A percentile compares a stretch with the other conserved stretches of the same genome.
These are phyloP conservation scores for Belgica antarctica DNA, from an alignment of 2,888 invertebrate genomes.

Conservation along the genomic window DNA sequence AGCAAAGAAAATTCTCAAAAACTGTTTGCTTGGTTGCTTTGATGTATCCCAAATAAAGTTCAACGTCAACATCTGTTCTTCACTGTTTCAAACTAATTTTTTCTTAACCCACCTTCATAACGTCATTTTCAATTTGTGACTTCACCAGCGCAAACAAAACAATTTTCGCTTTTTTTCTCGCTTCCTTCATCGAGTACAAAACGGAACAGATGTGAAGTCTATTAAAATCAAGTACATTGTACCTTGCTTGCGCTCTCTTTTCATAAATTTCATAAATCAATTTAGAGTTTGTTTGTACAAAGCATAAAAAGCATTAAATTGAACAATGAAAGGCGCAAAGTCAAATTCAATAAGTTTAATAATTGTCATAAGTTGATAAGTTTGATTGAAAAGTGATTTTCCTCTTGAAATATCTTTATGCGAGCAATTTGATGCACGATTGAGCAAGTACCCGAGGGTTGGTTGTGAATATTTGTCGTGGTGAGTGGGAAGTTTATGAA, in stretches of 20 bases:
- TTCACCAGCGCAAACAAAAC: no score
- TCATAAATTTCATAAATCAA: conserved; percentile 40
- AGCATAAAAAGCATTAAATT: no score
- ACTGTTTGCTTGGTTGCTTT: no score
- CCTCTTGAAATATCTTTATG: conserved; percentile 19
- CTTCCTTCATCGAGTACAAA: not conserved
- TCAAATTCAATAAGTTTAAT: conserved; percentile 44
- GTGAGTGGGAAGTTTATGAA: conserved; percentile 19
- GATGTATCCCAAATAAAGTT: no score
- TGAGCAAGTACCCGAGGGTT: conserved; percentile 26
- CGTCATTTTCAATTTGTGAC: no score
- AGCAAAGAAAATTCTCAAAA: no score
- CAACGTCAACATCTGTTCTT: no score
- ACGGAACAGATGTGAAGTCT: conserved; percentile 34
- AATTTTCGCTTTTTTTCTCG: no score
- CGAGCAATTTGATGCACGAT: conserved; percentile 24
- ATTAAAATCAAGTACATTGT: conserved; percentile 19
- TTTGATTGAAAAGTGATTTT: conserved; percentile 44
- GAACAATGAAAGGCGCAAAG: conserved; percentile 25
- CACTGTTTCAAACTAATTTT: no score
- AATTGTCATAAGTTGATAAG: conserved; percentile 44
- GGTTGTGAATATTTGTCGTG: not conserved
- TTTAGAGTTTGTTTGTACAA: conserved; percentile 16
- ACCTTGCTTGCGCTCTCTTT: not conserved
- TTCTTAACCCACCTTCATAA: no score